Base-by-base conservation (phyloP, 2,888 invertebrate genomes). In the Chrysolina oricalcia region DNA sequence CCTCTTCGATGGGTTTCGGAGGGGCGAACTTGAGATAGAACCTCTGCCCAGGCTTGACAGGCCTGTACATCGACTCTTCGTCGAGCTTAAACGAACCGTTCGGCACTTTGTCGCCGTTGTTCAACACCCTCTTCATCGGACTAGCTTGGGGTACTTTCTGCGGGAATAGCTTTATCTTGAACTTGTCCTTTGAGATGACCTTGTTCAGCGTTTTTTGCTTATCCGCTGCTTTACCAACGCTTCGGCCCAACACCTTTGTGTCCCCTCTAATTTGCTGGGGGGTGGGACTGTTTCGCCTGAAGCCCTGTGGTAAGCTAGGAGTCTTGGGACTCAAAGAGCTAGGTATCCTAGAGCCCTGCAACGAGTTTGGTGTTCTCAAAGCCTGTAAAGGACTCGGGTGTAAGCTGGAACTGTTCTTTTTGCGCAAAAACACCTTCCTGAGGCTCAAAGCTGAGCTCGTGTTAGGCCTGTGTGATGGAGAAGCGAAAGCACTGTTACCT, bases 21-120 rank as follows among this genome's bases (percentile, higher is more conserved):
- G 68, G 40, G 35, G 59, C 21, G 71, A 78, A 77, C 73, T 80
- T 80, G 17, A 83, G 70, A 68, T 79, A 83, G 71, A 74, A 83
- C 17, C 76, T 75, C 65, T 77, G 75, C 10, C 77, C 78, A 5
- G 41, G 21, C 35, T 71, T 71, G 6, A 56, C 17, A 17, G 15
- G 62, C 17, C 35, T 27, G 23, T 21, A 46, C 11, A 48, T 27
- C 15, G 43, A 46, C 17, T 63, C 40, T 11, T 41, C 43, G 15
- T 66, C 43, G 43, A 19, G n/a, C 64, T 74, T 70, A 0, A 1
- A 41, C 17, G n/a, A 13, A 19, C 19, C 19, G 6, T 17, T 50
- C 5, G 0, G 59, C 11, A 65, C 68, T 21, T 68, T 73, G 21
- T 21, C 53, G 11, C 76, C 73, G 65, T 76, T 74, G 43, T 73